Conservation (phyloP, 2,888 invertebrate genomes). For the Lepidonotus clava region DNA sequence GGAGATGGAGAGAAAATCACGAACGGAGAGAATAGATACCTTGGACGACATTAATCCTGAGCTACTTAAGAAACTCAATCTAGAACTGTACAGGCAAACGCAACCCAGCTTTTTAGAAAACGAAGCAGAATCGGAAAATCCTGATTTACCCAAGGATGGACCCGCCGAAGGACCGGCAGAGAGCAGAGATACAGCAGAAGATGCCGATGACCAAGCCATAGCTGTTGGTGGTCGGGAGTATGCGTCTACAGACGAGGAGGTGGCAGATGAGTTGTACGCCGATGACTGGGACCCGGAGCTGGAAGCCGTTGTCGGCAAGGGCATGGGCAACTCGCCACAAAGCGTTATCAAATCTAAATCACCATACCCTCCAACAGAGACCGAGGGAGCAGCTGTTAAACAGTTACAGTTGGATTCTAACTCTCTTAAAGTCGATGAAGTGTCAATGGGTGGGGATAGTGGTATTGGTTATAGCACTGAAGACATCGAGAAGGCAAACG, state of each 20-base stretch:
- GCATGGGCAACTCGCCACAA: background rate
- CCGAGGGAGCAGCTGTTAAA: too few species aligned
- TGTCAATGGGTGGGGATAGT: background rate
- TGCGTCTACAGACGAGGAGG: background rate
- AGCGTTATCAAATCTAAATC: background rate
- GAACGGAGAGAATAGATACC: background rate
- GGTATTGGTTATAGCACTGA: background rate
- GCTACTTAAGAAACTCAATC: background rate
- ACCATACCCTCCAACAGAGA: too few species aligned
- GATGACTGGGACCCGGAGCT: slow-evolving; percentile 41
- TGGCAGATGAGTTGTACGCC: background rate
- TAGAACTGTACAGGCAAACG: background rate
- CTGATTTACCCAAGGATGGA: too few species aligned
- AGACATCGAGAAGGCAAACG: too few species aligned
- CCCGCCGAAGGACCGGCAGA: too few species aligned
- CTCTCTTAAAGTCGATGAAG: background rate
- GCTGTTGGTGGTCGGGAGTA: background rate
- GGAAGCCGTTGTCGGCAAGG: background rate
- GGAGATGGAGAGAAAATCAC: slow-evolving; percentile 1
- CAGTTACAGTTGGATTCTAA: too few species aligned
- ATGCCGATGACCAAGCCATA: background rate
- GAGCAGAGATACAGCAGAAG: too few species aligned
- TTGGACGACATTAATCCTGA: background rate
- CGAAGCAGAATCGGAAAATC: background rate
- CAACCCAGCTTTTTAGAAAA: background rate